These are phyloP conservation scores for Ornithorhynchus anatinus DNA, from an alignment of 2,113 vertebrate genomes.

Conservation along the genomic window DNA sequence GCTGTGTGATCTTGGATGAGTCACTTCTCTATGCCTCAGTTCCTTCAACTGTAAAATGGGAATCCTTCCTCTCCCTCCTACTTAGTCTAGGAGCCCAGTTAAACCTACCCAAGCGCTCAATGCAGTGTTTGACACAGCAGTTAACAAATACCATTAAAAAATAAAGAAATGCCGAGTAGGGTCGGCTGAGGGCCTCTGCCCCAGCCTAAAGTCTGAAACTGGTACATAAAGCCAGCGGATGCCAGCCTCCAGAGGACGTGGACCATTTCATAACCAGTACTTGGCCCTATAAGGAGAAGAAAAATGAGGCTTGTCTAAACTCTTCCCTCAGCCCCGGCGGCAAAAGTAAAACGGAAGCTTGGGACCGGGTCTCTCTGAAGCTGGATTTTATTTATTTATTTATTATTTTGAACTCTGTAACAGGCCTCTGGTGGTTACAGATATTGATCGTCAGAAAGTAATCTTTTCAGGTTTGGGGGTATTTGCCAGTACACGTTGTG, in stretches of 20 bases:
- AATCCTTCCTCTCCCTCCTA: too few species aligned
- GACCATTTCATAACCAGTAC: conserved; percentile 72
- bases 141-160: too few species aligned
- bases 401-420: conserved; percentile 71
- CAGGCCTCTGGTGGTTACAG: conserved; percentile 84
- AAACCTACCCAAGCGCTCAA: too few species aligned
- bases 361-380: conserved; percentile 75
- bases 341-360: conserved; percentile 78
- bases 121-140: too few species aligned
- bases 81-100: too few species aligned
- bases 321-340: conserved; percentile 78
- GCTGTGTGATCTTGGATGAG: too few species aligned
- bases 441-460: conserved; percentile 91
- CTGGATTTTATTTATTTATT: conserved; percentile 27
- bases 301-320: conserved; percentile 80
- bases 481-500: conserved; percentile 78
- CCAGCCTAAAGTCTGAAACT: conserved; percentile 11
- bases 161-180: too few species aligned
- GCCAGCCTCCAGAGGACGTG: conserved; percentile 38
- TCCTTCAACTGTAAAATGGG: too few species aligned
- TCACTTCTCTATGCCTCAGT: too few species aligned
- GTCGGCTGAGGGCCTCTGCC: neutral
- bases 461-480: conserved; percentile 87
- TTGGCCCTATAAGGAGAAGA: conserved; percentile 74
- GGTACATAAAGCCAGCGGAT: conserved; percentile 23